Conservation (phyloP, 2,113 vertebrate genomes). For the Loxodonta africana region DNA sequence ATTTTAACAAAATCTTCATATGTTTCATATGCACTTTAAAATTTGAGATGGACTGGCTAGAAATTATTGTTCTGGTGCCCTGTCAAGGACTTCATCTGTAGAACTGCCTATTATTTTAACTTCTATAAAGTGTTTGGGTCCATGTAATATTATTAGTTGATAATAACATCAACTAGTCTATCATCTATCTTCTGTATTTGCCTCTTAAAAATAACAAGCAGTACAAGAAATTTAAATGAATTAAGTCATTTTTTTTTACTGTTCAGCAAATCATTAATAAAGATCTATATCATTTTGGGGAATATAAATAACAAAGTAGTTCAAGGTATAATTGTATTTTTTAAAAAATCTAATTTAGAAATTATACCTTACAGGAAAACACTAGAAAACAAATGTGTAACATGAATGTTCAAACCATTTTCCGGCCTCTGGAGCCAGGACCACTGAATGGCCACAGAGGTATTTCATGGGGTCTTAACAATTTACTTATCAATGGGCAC, state of each 20-base stretch:
- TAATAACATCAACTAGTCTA: neutral
- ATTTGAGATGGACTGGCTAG: too few species aligned
- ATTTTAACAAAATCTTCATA: neutral
- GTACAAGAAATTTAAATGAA: neutral
- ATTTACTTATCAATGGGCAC: neutral
- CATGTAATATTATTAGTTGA: neutral
- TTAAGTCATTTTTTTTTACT: neutral
- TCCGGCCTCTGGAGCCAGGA: neutral
- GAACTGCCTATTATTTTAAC: neutral
- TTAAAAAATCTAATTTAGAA: neutral
- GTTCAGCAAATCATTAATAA: neutral
- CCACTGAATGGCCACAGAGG: neutral
- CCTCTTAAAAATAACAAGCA: neutral
- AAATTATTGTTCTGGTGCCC: neutral
- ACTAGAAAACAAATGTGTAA: neutral
- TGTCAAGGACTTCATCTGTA: neutral
- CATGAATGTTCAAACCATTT: neutral
- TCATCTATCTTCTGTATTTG: neutral
- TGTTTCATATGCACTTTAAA: neutral
- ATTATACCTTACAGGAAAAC: neutral
- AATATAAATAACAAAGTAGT: neutral
- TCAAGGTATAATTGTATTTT: neutral
- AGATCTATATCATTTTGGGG: neutral
- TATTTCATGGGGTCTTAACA: neutral
- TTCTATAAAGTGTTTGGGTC: neutral